Evolutionary conservation across 2,113 vertebrate species (phyloP).

Genomic region (Furnarius figulus): DNA sequence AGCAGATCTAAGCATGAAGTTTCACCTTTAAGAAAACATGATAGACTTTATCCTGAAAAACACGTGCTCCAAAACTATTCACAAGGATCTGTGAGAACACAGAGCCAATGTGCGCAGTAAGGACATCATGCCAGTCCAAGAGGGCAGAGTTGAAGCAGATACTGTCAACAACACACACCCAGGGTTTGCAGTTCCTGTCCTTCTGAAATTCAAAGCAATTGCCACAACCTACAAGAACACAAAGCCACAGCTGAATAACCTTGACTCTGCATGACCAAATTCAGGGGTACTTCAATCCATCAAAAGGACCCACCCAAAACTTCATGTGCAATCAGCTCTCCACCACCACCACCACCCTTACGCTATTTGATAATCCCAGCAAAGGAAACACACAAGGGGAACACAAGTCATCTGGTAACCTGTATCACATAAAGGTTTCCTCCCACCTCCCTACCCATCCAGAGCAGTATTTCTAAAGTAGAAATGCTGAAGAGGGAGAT

Average conservation of each 20-base stretch:
- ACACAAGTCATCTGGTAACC: not conserved
- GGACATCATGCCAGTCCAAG: not conserved
- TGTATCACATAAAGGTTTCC: not conserved
- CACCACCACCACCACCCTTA: not conserved
- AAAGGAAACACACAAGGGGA: not conserved
- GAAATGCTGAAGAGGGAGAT: not conserved
- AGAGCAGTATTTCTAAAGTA: not conserved
- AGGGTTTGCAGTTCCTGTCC: conserved; percentile 2
- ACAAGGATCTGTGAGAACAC: not conserved
- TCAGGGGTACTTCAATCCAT: not conserved
- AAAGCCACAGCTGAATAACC: not conserved
- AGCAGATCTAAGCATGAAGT: not conserved
- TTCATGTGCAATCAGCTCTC: not conserved
- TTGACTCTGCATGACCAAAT: not conserved
- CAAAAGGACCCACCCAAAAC: not conserved
- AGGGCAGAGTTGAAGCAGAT: not conserved
- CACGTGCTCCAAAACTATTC: accelerated
- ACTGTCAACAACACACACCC: not conserved
- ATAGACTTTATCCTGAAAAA: not conserved
- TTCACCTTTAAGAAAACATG: not conserved
- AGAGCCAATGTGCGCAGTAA: not conserved
- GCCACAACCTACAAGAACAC: not conserved
- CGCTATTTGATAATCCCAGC: not conserved
- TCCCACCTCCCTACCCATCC: not conserved
- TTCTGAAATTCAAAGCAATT: not conserved